These are phyloP conservation scores for Eubucco bourcierii DNA, from an alignment of 2,113 vertebrate species.

Conservation along the genomic window DNA sequence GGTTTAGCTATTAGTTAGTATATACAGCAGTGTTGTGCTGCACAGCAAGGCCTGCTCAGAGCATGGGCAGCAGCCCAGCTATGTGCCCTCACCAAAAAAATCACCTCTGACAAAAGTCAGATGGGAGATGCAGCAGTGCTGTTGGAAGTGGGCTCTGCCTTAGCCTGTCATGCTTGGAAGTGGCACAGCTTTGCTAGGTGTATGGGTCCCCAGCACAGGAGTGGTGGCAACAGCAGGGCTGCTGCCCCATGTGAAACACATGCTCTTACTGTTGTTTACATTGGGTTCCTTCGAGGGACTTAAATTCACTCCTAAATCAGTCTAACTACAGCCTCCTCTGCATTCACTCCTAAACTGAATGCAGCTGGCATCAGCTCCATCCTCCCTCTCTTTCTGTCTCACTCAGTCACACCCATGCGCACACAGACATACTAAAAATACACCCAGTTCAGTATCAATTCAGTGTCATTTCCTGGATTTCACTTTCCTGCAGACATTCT, in stretches of 20 bases:
- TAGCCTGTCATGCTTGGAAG: too few species aligned
- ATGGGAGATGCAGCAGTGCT: not conserved
- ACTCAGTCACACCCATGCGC: not conserved
- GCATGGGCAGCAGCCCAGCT: not conserved
- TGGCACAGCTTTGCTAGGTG: fast-evolving
- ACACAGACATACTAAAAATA: not conserved
- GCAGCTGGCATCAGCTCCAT: fast-evolving
- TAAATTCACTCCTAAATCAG: not conserved
- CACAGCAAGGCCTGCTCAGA: not conserved
- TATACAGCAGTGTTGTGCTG: not conserved
- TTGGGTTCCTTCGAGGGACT: fast-evolving
- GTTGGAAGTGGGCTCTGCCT: not conserved
- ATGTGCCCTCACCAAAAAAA: not conserved
- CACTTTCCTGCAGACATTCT: not conserved
- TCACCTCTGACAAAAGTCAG: not conserved
- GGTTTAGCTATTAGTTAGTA: not conserved
- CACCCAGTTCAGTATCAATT: not conserved
- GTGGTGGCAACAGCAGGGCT: not conserved
- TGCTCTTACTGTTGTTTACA: not conserved
- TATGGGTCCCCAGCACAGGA: fast-evolving
- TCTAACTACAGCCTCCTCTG: not conserved
- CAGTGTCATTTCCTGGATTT: not conserved
- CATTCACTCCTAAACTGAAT: not conserved
- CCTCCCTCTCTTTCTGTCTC: not conserved
- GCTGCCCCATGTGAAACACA: not conserved